Conservation (phyloP, 2,113 vertebrate genomes). For the Speoplatyrhinus poulsoni region DNA sequence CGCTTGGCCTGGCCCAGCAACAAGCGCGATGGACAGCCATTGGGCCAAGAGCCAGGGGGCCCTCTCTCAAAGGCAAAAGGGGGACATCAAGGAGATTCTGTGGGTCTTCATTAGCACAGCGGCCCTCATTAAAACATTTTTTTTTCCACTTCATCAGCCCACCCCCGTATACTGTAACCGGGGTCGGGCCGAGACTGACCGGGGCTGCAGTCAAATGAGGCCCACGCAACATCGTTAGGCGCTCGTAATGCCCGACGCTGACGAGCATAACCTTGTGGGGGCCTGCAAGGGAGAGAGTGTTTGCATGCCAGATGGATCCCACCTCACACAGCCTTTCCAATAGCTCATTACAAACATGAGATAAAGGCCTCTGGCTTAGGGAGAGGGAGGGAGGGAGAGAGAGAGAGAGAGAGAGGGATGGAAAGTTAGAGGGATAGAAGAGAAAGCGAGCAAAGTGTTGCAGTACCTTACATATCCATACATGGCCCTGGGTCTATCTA, state of each 20-base stretch:
- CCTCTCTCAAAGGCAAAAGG: conserved; percentile 56
- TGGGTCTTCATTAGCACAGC: conserved; percentile 64
- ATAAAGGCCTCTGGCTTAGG: conserved; percentile 37
- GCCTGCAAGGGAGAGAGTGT: conserved; percentile 54
- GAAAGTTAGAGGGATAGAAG: conserved; percentile 1
- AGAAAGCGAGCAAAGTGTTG: conserved; percentile 32
- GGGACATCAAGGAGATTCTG: conserved; percentile 68
- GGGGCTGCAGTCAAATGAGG: conserved; percentile 67
- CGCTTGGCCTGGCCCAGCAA: conserved; percentile 41
- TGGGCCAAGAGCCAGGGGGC: conserved; percentile 28
- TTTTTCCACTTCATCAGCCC: conserved; percentile 41
- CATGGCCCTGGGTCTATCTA: conserved; percentile 15
- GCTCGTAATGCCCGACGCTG: conserved; percentile 60
- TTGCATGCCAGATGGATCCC: conserved; percentile 66
- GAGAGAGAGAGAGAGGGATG: conserved; percentile 44
- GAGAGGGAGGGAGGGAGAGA: background rate
- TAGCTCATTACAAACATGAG: conserved; percentile 49
- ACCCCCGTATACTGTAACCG: conserved; percentile 33
- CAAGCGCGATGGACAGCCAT: conserved; percentile 44
- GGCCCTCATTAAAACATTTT: conserved; percentile 54
- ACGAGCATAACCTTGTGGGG: conserved; percentile 71
- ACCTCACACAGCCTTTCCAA: conserved; percentile 51
- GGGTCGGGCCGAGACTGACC: conserved; percentile 44
- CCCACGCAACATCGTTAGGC: conserved; percentile 78
- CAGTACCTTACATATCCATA: conserved; percentile 8